A percentile compares a stretch with the other conserved stretches of the same genome.
Evolutionary conservation across 2,888 invertebrate genomes (phyloP).

Genomic region (Callyntrura guangdongensis): DNA sequence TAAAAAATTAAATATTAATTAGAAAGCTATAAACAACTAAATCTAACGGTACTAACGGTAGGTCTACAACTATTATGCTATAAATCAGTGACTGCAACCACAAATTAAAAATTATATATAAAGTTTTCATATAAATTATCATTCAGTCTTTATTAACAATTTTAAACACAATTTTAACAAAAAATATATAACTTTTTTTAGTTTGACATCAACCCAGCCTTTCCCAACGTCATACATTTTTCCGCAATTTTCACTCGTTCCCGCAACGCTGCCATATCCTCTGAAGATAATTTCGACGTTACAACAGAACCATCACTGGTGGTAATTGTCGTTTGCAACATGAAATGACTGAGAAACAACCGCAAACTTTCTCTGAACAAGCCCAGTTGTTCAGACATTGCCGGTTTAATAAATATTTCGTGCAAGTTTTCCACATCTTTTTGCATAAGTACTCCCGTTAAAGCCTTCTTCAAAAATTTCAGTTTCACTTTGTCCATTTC

Average conservation of each 20-base stretch:
- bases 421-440: conserved; percentile 88
- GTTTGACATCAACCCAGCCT: conserved; percentile 82
- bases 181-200: too few relatives aligned
- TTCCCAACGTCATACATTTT: conserved; percentile 88
- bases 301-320: conserved; percentile 87
- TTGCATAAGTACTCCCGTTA: conserved; percentile 91
- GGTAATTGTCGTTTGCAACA: conserved; percentile 87
- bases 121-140: neutral
- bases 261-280: conserved; percentile 86
- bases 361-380: conserved; percentile 93
- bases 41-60: too few relatives aligned
- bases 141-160: conserved; percentile 40
- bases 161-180: neutral
- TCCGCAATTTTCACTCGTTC: conserved; percentile 90
- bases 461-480: conserved; percentile 92
- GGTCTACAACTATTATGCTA: too few relatives aligned
- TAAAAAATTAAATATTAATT: neutral
- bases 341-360: conserved; percentile 95
- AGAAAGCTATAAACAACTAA: too few relatives aligned
- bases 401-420: conserved; percentile 91
- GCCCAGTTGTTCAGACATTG: conserved; percentile 91
- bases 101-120: too few relatives aligned
- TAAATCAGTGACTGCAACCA: too few relatives aligned
- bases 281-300: conserved; percentile 87
- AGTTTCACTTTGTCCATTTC: conserved; percentile 93